Evolutionary conservation across 2,113 vertebrate genomes (phyloP).

Genomic region (Hymenochirus boettgeri): DNA sequence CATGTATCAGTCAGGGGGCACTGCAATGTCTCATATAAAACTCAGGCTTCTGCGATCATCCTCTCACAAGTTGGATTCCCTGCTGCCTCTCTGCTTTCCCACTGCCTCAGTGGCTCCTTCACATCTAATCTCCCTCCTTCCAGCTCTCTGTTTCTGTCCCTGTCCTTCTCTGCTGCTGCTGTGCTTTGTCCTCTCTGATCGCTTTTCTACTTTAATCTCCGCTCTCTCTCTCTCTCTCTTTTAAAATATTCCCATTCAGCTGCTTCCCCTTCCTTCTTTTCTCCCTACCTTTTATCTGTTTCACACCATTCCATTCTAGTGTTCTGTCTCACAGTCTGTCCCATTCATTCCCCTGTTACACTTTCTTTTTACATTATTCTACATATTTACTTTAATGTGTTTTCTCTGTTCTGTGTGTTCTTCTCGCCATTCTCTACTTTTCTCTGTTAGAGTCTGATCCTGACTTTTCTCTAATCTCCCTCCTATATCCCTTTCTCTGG

Average conservation of each 20-base stretch:
- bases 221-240: neutral
- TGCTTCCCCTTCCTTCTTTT: slow-evolving; percentile 13
- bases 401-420: neutral
- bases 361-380: slow-evolving; percentile 5
- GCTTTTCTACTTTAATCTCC: slow-evolving; percentile 13
- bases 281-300: slow-evolving; percentile 17
- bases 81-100: slow-evolving; percentile 28
- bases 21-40: slow-evolving; percentile 26
- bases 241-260: slow-evolving; percentile 24
- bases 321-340: slow-evolving; percentile 6
- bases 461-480: neutral
- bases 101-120: slow-evolving; percentile 19
- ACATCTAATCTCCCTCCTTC: slow-evolving; percentile 19
- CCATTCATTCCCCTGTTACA: slow-evolving; percentile 14
- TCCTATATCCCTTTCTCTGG: slow-evolving; percentile 1
- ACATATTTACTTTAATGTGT: no score
- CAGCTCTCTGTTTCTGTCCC: slow-evolving; percentile 16
- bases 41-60: slow-evolving; percentile 8
- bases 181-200: slow-evolving; percentile 21
- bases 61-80: slow-evolving; percentile 37
- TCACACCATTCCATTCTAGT: slow-evolving; percentile 17
- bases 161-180: slow-evolving; percentile 4
- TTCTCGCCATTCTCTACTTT: neutral
- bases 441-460: neutral
- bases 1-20: slow-evolving; percentile 21